These are phyloP conservation scores for Dermolepida albohirtum DNA, from an alignment of 2,888 invertebrate species.

Conservation along the genomic window DNA sequence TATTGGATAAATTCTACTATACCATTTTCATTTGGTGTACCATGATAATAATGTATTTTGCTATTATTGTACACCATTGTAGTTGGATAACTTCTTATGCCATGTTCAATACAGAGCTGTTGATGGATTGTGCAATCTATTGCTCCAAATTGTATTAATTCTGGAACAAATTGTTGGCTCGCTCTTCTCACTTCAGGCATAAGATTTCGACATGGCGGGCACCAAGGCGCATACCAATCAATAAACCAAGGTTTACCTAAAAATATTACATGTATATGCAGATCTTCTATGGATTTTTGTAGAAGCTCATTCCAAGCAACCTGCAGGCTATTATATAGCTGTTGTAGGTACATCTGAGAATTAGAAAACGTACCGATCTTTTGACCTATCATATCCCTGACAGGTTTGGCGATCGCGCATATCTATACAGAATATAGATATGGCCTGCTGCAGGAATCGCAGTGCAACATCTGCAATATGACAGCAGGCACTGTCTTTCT, in stretches of 20 bases:
- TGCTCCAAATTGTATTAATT: constrained; percentile 71
- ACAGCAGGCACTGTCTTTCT: too few relatives aligned
- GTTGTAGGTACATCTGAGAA: too few relatives aligned
- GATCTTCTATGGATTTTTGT: too few relatives aligned
- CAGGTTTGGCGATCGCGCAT: too few relatives aligned
- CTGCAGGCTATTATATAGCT: too few relatives aligned
- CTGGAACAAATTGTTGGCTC: constrained; percentile 66
- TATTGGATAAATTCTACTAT: constrained; percentile 76
- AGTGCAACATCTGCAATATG: too few relatives aligned
- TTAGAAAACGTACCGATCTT: too few relatives aligned
- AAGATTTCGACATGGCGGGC: constrained; percentile 79
- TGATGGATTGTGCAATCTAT: constrained; percentile 76
- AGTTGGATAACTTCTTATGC: constrained; percentile 77
- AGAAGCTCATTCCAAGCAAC: too few relatives aligned
- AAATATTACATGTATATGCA: too few relatives aligned
- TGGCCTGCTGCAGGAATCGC: too few relatives aligned
- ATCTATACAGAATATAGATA: too few relatives aligned
- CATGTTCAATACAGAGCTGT: constrained; percentile 70
- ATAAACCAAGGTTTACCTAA: constrained; percentile 71
- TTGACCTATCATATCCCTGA: too few relatives aligned
- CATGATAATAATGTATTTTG: constrained; percentile 69
- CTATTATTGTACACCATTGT: constrained; percentile 74
- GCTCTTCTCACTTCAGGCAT: constrained; percentile 76
- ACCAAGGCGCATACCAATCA: constrained; percentile 85
- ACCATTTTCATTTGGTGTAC: constrained; percentile 70